Base-by-base conservation (phyloP, 2,888 invertebrate genomes). In the Epirrita christyi region DNA sequence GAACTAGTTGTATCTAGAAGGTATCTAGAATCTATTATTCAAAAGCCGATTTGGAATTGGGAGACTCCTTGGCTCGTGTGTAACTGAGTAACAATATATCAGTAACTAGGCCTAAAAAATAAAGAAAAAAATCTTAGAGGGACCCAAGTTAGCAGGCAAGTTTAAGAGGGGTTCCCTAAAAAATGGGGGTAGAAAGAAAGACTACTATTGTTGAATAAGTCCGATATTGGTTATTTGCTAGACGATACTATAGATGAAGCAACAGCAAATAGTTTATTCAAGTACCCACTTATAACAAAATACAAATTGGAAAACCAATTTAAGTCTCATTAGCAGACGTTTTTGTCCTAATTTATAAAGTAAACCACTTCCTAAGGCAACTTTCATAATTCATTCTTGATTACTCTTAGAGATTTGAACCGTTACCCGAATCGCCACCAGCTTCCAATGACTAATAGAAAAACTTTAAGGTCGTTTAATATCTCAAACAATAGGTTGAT, bases 381-480 rank as follows among this genome's bases (percentile, higher is more conserved):
- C 63, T 68, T 67, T 67, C 75, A 68, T 80, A 76, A 80, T 73
- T 68, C 70, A 72, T 78, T 73, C 71, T 75, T 72, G 75, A 80
- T 79, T 76, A 75, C 70, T 66, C 64, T 69, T 53, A 59, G 64
- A 63, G 65, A 58, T 61, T 59, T 55, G 52, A 55, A 70, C 73
- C 75, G 72, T 71, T 76, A 74, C 34, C 59, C 43, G 27, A 43
- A 61, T 67, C 57, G 65, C 68, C 66, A 65, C 72, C 59, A 68
- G 59, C 72, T 70, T 68, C 37, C 63, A 66, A 66, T 67, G 68
- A 60, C 67, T 72, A 64, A 68, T 63, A 66, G 70, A 41, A 45
- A 43, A 61, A 59, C 44, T 56, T 58, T 58, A 21, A 70, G 75
- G 72, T 73, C 71, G 68, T 68, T 64, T 70, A 66, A 64, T 78